Evolutionary conservation across 2,888 invertebrate genomes (phyloP).

Genomic region (Altica lythri): DNA sequence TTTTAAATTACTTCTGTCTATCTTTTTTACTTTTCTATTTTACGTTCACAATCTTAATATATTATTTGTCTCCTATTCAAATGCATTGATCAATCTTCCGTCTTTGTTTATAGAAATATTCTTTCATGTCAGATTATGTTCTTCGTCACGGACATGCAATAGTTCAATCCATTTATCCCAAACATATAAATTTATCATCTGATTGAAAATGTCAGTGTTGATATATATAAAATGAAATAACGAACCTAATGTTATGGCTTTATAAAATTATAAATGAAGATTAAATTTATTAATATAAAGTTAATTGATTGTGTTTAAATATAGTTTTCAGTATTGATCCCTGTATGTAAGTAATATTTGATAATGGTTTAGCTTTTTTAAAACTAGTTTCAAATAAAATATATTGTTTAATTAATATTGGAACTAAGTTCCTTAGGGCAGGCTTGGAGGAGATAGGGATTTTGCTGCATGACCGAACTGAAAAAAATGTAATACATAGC

Average conservation of each 20-base stretch:
- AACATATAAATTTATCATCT: conserved; percentile 17
- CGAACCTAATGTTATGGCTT: conserved; percentile 6
- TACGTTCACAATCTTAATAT: no score
- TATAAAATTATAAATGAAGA: conserved; percentile 5
- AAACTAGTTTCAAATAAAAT: no score
- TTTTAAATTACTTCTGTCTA: no score
- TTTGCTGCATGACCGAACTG: no score
- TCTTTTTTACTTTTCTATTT: conserved; percentile 12
- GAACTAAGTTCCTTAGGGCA: no score
- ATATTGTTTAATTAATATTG: no score
- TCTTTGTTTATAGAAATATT: conserved; percentile 19
- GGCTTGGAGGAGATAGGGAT: no score
- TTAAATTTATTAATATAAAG: not conserved
- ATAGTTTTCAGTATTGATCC: no score
- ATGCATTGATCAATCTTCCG: conserved; percentile 21
- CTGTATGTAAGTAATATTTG: no score
- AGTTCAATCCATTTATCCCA: conserved; percentile 25
- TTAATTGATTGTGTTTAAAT: no score
- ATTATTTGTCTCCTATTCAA: conserved; percentile 22
- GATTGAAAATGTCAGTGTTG: conserved; percentile 9
- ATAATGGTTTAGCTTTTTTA: no score
- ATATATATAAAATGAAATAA: conserved; percentile 1
- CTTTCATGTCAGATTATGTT: conserved; percentile 27
- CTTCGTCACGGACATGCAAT: conserved; percentile 26
- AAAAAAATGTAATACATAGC: no score